Base-by-base conservation (phyloP, 1,140 invertebrate genomes). In the Parasteatoda tepidariorum region DNA sequence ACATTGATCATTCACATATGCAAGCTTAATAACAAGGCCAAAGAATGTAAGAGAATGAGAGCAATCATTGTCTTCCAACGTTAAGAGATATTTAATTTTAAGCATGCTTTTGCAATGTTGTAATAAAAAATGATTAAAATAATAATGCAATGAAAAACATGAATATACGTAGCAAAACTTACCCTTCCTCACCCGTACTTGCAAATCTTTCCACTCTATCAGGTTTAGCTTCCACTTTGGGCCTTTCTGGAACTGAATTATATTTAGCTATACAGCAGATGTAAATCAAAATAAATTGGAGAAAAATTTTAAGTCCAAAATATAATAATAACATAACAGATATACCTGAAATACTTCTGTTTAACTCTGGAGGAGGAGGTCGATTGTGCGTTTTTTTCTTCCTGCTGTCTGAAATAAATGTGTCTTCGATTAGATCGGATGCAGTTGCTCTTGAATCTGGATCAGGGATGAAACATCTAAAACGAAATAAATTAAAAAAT, bases 391-490 rank as follows among this genome's bases (percentile, higher is more conserved):
- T 9, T 54, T 84, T 84, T 62, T 84, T 84, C 28, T 76, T 84
- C 11, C 83, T 38, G 31, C 81, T 61, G 94, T 96, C 95, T 87
- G 92, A 91, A 64, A 99, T 90, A 89, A 99, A 99, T 0, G 92
- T 91, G 91, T 99, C 96, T 86, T 97, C 95, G 0, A 98, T 89
- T 59, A 99, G 89, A 88, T 97, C 93, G n/a, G 93, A 91, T 6
- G 97, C 96, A 0, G 94, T 94, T 0, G 95, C 94, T 87, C 98
- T 90, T 85, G 95, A 92, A 82, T 94, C 93, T 0, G 97, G 95
- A 89, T 98, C 94, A 4, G 96, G 94, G 87, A 96, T 94, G 90
- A 99, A 99, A 88, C 97, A 99, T 7, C 91, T 91, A 78, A 18
- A 86, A 38, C 13, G 11, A 54, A 18, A 54, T 41, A 6, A 41